A percentile compares a stretch with the other conserved stretches of the same genome.
phyloP scores from a whole-genome alignment of 2,888 invertebrate genomes.

The Idaea dimidiata region DNA sequence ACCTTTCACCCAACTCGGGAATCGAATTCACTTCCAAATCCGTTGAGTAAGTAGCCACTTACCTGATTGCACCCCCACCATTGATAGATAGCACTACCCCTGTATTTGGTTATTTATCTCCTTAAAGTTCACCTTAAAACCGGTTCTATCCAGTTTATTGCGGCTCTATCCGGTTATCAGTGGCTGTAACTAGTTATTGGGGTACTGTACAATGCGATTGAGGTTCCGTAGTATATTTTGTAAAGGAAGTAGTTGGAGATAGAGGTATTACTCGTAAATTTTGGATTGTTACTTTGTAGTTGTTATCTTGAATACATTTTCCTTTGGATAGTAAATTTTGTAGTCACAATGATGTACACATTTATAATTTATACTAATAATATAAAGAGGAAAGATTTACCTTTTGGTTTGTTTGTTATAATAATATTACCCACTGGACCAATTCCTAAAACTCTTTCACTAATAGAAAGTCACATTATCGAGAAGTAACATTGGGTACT shows the following conservation, averaged over 20 bases:
- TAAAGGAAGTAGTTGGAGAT: constrained; percentile 17
- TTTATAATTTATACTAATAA: no score
- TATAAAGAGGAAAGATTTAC: no score
- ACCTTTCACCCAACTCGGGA: constrained; percentile 21
- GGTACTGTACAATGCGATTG: neutral
- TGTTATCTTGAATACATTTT: constrained; percentile 9
- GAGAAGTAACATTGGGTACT: no score
- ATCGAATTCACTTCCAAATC: constrained; percentile 32
- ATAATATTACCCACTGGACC: no score
- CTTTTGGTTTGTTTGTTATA: no score
- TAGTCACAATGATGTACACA: neutral
- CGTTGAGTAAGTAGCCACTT: constrained; percentile 54
- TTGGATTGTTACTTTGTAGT: constrained; percentile 18
- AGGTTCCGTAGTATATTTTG: neutral
- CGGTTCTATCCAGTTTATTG: constrained; percentile 16
- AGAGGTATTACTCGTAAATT: constrained; percentile 30
- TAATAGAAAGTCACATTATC: no score
- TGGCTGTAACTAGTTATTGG: neutral
- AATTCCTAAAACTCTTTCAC: no score
- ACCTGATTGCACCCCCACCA: constrained; percentile 45
- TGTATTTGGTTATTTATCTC: constrained; percentile 36
- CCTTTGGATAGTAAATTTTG: no score
- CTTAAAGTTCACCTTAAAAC: constrained; percentile 13
- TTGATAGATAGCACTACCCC: constrained; percentile 32
- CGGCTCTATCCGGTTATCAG: constrained; percentile 12